Evolutionary conservation across 2,113 vertebrate genomes (phyloP).

Genomic region (Oryzias woworae): DNA sequence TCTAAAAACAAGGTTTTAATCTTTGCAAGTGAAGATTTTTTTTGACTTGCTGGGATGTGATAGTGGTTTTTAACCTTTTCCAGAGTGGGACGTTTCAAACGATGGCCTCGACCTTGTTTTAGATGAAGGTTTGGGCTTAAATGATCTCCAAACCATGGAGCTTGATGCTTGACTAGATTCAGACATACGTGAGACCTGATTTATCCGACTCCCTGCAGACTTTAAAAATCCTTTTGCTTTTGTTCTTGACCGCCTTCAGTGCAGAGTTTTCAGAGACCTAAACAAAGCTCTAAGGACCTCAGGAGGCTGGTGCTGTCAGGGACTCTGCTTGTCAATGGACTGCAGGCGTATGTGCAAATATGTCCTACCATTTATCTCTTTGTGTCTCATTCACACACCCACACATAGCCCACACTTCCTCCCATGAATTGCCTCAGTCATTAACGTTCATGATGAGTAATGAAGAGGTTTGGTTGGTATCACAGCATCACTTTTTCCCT

Average conservation of each 20-base stretch:
- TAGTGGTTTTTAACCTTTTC: no score
- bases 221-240: neutral
- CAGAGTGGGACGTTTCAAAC: no score
- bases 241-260: neutral
- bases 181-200: neutral
- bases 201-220: neutral
- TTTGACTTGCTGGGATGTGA: no score
- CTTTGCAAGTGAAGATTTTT: no score
- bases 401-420: constrained; percentile 30
- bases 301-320: constrained; percentile 7
- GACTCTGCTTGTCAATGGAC: constrained; percentile 7
- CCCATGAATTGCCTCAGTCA: constrained; percentile 52
- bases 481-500: constrained; percentile 38
- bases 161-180: neutral
- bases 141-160: neutral
- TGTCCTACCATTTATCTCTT: constrained; percentile 34
- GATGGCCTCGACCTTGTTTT: neutral
- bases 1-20: no score
- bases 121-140: neutral
- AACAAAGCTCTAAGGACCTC: neutral
- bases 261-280: no score
- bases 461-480: constrained; percentile 34
- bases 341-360: constrained; percentile 12
- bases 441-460: constrained; percentile 44
- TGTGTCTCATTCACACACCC: constrained; percentile 35